Percentiles rank a stretch among this genome's conserved stretches.
phyloP scores from a whole-genome alignment of 2,888 invertebrate species.

The Plebejus melissa region DNA sequence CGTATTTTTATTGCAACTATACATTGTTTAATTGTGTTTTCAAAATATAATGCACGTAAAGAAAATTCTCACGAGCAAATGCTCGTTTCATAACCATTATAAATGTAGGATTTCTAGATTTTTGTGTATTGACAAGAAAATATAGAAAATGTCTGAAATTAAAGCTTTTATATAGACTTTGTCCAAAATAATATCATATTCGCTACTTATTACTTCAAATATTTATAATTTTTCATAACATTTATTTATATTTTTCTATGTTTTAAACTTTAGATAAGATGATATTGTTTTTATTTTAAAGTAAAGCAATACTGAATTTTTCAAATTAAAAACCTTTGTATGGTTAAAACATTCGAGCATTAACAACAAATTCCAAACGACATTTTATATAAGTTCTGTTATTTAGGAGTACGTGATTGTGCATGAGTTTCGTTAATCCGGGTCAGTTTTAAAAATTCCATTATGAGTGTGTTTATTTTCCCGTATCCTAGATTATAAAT shows the following conservation, averaged over 20 bases:
- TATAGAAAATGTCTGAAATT: no score
- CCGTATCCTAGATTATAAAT: background rate
- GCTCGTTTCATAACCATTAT: background rate
- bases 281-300: background rate
- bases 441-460: conserved; percentile 28
- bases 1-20: background rate
- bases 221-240: background rate
- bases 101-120: background rate
- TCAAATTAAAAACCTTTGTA: background rate
- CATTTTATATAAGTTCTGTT: conserved; percentile 23
- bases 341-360: background rate
- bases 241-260: background rate
- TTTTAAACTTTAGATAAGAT: background rate
- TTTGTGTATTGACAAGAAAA: no score
- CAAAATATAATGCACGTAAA: no score
- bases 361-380: background rate
- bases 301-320: background rate
- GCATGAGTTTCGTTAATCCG: conserved; percentile 43
- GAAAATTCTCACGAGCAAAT: no score
- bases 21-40: background rate
- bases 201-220: background rate
- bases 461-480: conserved; percentile 10
- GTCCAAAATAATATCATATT: background rate
- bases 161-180: no score
- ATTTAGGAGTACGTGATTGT: conserved; percentile 41